Evolutionary conservation across 2,113 vertebrate genomes (phyloP), one percentile per base, ranked within the genome.

Genomic region (Pelobates fuscus): DNA sequence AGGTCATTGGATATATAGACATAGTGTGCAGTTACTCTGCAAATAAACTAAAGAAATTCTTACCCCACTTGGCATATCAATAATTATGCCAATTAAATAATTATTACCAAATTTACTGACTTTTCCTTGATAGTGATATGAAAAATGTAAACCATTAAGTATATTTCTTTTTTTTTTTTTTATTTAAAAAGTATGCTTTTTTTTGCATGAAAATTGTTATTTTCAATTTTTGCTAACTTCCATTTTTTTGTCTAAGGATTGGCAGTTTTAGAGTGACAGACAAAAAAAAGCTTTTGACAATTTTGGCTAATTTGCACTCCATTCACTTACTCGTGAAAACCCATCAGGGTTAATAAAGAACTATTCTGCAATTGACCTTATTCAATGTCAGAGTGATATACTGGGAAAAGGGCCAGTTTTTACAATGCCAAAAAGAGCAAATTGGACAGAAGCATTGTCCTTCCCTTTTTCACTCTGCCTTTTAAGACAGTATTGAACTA

Each of bases 401-500:
- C 91, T 91, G 92, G 91, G 91, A 92, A 92, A 82, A 80, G 68
- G 84, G 93, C 92, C 93, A 92, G 89, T 78, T 81, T 80, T 71
- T 80, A 90, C 88, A 91, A 90, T 86, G 91, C 90, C 88, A 79
- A 86, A 90, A 90, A 90, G 92, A 89, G 89, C 90, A 90, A 89
- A 91, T 92, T 91, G 88, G 93, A 91, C 69, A 81, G 87, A 81
- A 88, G 90, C 89, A 92, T 91, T 90, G 87, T 91, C 86, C 88
- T 80, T 84, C 80, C 81, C 79, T 80, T 82, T 82, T 77, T 79
- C 83, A 69, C 80, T 24, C 73, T 84, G 79, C 81, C 84, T 89
- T 62, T 86, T 80, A 82, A 80, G 82, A 82, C 81, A 84, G 86
- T 76, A 85, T 65, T 80, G 83, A 83, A 83, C 85, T 81, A 81